These are phyloP conservation scores for Nylanderia fulva DNA, from an alignment of 1,140 invertebrate species.

Conservation along the genomic window DNA sequence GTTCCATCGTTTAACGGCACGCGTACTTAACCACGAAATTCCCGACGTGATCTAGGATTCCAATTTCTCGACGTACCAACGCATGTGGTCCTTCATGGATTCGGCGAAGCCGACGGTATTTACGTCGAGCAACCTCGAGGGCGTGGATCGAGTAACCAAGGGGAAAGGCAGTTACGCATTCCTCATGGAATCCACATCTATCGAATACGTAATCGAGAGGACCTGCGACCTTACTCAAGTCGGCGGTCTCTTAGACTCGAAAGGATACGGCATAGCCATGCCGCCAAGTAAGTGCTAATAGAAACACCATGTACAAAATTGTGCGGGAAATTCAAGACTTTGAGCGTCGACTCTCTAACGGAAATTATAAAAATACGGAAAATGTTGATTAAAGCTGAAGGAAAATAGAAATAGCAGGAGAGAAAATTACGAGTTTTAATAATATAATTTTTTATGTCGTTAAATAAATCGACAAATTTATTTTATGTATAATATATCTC, in stretches of 20 bases:
- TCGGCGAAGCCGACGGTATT: conserved; percentile 94
- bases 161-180: conserved; percentile 96
- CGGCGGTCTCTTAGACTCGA: conserved; percentile 95
- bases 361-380: neutral
- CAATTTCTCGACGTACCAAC: conserved; percentile 95
- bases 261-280: conserved; percentile 97
- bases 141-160: conserved; percentile 93
- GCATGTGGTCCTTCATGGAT: conserved; percentile 98
- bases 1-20: conserved; percentile 70
- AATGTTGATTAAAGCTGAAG: conserved; percentile 15
- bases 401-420: neutral
- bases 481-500: neutral
- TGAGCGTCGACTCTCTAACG: neutral
- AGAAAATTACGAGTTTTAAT: neutral
- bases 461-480: neutral
- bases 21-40: conserved; percentile 70
- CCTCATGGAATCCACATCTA: conserved; percentile 97
- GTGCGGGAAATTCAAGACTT: neutral
- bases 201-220: conserved; percentile 96
- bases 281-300: conserved; percentile 91
- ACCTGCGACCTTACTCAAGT: conserved; percentile 97
- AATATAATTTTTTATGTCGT: neutral
- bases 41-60: conserved; percentile 90
- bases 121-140: conserved; percentile 93
- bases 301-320: neutral